These are phyloP conservation scores for Drosophila formosana DNA, from an alignment of 2,888 invertebrate species.

Conservation along the genomic window DNA sequence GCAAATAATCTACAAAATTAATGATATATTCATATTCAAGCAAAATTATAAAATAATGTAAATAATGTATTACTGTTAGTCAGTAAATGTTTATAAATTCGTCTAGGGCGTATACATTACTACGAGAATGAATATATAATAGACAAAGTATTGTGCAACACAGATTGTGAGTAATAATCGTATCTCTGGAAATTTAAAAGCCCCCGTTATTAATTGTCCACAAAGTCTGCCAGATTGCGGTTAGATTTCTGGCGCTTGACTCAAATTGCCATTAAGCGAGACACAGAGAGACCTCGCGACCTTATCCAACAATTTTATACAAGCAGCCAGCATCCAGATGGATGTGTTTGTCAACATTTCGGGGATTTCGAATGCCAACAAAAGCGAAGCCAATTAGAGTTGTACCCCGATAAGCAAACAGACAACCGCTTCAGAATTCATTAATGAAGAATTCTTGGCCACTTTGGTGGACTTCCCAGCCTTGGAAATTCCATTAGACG, in stretches of 20 bases:
- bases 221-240: slow-evolving; percentile 2
- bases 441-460: slow-evolving; percentile 5
- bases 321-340: background rate
- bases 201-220: slow-evolving; percentile 1
- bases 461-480: slow-evolving; percentile 2
- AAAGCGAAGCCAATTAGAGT: slow-evolving; percentile 14
- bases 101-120: background rate
- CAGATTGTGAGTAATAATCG: slow-evolving; percentile 13
- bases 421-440: slow-evolving; percentile 12
- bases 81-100: background rate
- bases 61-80: background rate
- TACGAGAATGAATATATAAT: slow-evolving; percentile 3
- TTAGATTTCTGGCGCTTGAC: slow-evolving; percentile 5
- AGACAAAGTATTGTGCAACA: background rate
- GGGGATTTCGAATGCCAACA: slow-evolving; percentile 41
- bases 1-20: no score
- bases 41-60: background rate
- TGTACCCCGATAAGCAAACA: background rate
- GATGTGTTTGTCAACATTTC: slow-evolving; percentile 18
- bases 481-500: slow-evolving; percentile 6
- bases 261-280: background rate
- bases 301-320: slow-evolving; percentile 1
- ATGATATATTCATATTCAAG: no score
- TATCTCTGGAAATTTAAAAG: slow-evolving; percentile 24
- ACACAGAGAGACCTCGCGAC: background rate